Base-by-base conservation (phyloP, 2,797 vertebrate species). In the Gila robusta region DNA sequence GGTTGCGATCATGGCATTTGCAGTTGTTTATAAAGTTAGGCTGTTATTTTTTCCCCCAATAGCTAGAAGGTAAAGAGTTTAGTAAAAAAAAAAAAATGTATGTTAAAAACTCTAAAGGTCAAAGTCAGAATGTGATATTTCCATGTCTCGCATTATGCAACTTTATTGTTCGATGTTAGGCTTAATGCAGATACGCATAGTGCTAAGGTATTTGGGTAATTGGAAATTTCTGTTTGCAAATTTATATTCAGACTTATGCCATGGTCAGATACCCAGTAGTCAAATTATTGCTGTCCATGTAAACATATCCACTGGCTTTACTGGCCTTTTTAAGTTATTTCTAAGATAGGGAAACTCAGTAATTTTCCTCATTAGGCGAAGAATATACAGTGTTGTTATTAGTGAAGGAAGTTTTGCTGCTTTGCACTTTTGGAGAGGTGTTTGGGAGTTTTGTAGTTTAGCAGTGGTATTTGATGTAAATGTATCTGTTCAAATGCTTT, bases 241-340 rank as follows among this genome's bases (percentile, higher is more conserved):
- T 79, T 3, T 44, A 28, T 47, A 44, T 79, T 56, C 23, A 41
- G 35, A 79, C 14, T 5, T 12, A 35, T 78, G 37, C n/a, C 26
- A 37, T 10, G 11, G 12, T 47, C 14, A 41, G 54, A 14, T 16
- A 64, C n/a, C 37, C n/a, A 44, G 5, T 64, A 80, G 10, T 67
- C 79, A 80, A 67, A 67, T 67, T 21, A 21, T 66, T 47, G 59
- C 3, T 66, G 41, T 49, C 78, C 62, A 66, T 67, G 62, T 80
- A 28, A 79, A 79, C 8, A 79, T 26, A 26, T 4, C 52, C 23
- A 41, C 54, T 35, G 6, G 32, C 17, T 21, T 35, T 21, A 70
- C 8, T 70, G 4, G 35, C 19, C 19, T 70, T 70, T 69, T 59
- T 5, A 19, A 69, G 10, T 19, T 19, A 3, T 62, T 62, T 79